These are phyloP conservation scores for Epizoanthus ramosus DNA, from an alignment of 92 coral and sea anemone genomes.

Conservation along the genomic window DNA sequence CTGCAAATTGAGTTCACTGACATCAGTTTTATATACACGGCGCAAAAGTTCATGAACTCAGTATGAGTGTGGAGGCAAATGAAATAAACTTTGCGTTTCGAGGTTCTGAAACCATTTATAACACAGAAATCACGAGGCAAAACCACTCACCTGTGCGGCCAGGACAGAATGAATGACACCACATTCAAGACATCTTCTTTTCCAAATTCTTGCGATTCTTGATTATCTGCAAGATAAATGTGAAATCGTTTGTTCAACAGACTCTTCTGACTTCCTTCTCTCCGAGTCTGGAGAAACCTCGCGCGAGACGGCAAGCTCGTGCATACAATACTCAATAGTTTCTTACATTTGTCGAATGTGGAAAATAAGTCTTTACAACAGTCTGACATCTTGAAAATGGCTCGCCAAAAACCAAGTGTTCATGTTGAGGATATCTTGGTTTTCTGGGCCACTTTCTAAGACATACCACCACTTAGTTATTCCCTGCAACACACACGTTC, in stretches of 20 bases:
- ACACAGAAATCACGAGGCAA: neutral
- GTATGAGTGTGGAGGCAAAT: neutral
- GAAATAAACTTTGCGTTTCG: no score
- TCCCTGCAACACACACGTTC: conserved; percentile 54
- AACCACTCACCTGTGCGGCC: conserved; percentile 93
- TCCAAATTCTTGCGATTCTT: conserved; percentile 81
- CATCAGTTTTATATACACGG: neutral
- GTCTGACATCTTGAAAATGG: conserved; percentile 83
- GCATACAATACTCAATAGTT: neutral
- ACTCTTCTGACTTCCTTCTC: conserved; percentile 2
- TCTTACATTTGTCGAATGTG: conserved; percentile 91
- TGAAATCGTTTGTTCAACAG: neutral
- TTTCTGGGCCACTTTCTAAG: conserved; percentile 53
- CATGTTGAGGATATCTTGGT: conserved; percentile 45
- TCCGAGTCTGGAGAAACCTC: conserved; percentile 18
- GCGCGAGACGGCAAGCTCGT: neutral
- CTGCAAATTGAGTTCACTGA: conserved; percentile 38
- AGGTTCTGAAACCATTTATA: neutral
- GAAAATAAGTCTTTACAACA: conserved; percentile 93
- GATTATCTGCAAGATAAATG: conserved; percentile 60
- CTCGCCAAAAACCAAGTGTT: conserved; percentile 1
- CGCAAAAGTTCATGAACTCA: neutral
- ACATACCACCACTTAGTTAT: conserved; percentile 57
- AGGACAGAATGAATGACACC: conserved; percentile 83
- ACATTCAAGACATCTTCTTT: conserved; percentile 83